phyloP scores from a whole-genome alignment of 2,888 invertebrate genomes.

The Watsonalla binaria region DNA sequence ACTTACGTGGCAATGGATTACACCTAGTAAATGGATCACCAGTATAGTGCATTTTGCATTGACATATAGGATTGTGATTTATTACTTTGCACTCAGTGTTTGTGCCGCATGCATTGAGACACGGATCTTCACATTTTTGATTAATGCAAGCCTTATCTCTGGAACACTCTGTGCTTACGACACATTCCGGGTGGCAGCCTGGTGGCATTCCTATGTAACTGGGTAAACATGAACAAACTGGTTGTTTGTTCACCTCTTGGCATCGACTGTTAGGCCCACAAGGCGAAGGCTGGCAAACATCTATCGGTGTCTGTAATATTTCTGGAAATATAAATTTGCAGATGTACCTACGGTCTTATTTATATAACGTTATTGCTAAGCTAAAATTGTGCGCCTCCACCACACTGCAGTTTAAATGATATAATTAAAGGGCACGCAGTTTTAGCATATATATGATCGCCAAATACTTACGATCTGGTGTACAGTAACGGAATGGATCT shows the following conservation, averaged over 20 bases:
- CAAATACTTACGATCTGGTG: constrained; percentile 73
- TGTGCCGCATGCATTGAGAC: constrained; percentile 82
- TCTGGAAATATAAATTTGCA: constrained; percentile 31
- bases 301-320: constrained; percentile 40
- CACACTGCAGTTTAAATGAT: no score
- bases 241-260: constrained; percentile 83
- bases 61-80: constrained; percentile 89
- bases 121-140: constrained; percentile 88
- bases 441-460: background rate
- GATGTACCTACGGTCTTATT: background rate
- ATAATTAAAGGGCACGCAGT: background rate
- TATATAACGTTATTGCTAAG: background rate
- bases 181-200: constrained; percentile 87
- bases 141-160: constrained; percentile 85
- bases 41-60: constrained; percentile 81
- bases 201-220: constrained; percentile 85
- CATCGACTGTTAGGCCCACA: constrained; percentile 89
- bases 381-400: no score
- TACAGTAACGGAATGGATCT: constrained; percentile 84
- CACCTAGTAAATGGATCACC: constrained; percentile 84
- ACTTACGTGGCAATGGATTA: constrained; percentile 74
- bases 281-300: constrained; percentile 84
- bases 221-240: constrained; percentile 86
- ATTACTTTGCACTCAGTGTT: constrained; percentile 85
- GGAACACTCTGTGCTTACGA: constrained; percentile 86